These are phyloP conservation scores for Eupithecia subfuscata DNA, from an alignment of 2,888 invertebrate species.

Conservation along the genomic window DNA sequence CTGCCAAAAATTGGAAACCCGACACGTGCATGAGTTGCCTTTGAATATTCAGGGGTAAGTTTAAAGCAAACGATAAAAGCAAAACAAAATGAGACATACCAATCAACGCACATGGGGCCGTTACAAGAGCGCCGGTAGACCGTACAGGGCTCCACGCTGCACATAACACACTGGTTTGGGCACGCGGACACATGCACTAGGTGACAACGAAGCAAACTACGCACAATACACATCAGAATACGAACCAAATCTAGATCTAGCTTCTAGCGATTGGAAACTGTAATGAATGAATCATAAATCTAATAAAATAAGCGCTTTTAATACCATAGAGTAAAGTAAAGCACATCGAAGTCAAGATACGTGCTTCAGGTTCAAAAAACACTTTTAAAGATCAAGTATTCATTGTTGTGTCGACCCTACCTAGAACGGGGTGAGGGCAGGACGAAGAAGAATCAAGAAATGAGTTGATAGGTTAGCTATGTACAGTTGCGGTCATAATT, in stretches of 20 bases:
- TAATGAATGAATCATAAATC: background rate
- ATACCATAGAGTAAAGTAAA: too few species aligned
- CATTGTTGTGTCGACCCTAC: too few species aligned
- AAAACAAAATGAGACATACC: slow-evolving; percentile 62
- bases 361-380: too few species aligned
- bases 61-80: slow-evolving; percentile 10
- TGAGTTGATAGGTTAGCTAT: too few species aligned
- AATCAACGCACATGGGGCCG: slow-evolving; percentile 76
- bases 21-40: too few species aligned
- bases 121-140: slow-evolving; percentile 71
- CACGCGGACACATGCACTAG: slow-evolving; percentile 79
- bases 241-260: background rate
- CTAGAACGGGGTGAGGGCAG: too few species aligned
- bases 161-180: slow-evolving; percentile 74
- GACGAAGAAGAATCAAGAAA: too few species aligned
- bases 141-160: slow-evolving; percentile 71
- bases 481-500: too few species aligned
- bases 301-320: background rate
- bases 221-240: slow-evolving; percentile 16
- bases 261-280: background rate
- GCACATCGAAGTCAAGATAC: too few species aligned
- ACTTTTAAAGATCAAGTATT: too few species aligned
- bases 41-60: too few species aligned
- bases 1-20: too few species aligned
- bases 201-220: slow-evolving; percentile 67